phyloP scores from a whole-genome alignment of 2,113 vertebrate species.

The Dicaeum eximium region DNA sequence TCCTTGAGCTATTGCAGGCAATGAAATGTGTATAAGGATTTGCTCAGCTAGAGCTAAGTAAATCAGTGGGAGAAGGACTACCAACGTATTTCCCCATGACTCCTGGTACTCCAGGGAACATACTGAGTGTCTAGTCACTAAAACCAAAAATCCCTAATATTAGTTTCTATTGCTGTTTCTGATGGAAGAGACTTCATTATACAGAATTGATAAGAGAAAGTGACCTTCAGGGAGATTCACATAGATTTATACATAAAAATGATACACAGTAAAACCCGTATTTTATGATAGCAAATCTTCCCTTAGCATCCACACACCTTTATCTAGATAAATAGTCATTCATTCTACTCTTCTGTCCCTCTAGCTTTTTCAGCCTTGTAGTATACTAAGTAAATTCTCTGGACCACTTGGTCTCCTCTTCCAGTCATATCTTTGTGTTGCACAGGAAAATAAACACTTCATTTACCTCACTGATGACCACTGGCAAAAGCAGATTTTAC shows the following conservation, averaged over 20 bases:
- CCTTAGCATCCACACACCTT: background rate
- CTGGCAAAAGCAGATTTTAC: background rate
- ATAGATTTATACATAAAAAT: background rate
- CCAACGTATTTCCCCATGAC: background rate
- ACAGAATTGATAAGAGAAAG: background rate
- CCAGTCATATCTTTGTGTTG: background rate
- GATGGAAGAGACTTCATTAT: background rate
- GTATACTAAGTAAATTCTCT: background rate
- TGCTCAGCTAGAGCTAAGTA: background rate
- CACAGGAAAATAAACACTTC: background rate
- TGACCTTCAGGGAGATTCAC: background rate
- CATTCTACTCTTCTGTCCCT: background rate
- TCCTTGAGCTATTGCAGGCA: background rate
- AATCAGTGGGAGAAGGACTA: background rate
- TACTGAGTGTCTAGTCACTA: background rate
- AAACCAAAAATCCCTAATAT: background rate
- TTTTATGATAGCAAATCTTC: background rate
- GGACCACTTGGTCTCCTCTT: background rate
- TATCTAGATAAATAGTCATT: background rate
- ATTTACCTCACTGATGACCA: background rate
- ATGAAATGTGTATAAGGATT: background rate
- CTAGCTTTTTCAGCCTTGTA: background rate
- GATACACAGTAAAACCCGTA: background rate
- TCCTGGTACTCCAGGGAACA: background rate
- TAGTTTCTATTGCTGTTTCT: background rate